Conservation (phyloP, 2,888 invertebrate genomes). For the Maniola hyperantus region DNA sequence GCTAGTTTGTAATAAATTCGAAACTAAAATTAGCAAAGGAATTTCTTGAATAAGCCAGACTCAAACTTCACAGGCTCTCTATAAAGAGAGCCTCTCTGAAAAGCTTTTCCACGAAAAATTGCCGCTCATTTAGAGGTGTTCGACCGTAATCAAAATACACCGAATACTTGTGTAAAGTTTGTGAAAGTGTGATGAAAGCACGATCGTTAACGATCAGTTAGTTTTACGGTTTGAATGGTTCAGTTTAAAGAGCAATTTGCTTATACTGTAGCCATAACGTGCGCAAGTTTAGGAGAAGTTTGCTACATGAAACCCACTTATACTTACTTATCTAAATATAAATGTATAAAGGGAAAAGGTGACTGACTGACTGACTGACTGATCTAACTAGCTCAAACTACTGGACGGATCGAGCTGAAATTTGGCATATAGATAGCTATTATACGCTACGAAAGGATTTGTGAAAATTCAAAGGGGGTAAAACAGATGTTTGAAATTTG, state of each 20-base stretch:
- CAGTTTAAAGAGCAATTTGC: background rate
- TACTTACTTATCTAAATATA: too few species aligned
- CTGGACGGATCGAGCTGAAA: too few species aligned
- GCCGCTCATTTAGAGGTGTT: constrained; percentile 5
- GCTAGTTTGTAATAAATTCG: too few species aligned
- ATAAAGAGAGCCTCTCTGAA: background rate
- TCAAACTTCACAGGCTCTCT: background rate
- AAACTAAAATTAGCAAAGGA: background rate
- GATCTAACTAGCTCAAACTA: too few species aligned
- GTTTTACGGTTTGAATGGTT: background rate
- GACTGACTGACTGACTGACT: too few species aligned
- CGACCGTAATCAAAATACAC: constrained; percentile 1
- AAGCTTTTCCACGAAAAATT: background rate
- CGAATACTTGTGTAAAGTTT: constrained; percentile 7
- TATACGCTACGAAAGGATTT: too few species aligned
- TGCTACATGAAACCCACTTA: background rate
- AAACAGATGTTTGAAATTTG: too few species aligned
- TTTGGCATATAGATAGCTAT: too few species aligned
- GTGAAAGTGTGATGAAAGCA: background rate
- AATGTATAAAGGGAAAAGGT: too few species aligned
- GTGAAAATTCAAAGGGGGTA: too few species aligned
- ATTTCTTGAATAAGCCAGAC: background rate
- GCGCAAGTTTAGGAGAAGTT: background rate
- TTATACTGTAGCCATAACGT: background rate
- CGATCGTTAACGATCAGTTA: constrained; percentile 12